A percentile compares a stretch with the other conserved stretches of the same genome.
phyloP scores from a whole-genome alignment of 2,888 invertebrate genomes.

The Euspilapteryx auroguttella region DNA sequence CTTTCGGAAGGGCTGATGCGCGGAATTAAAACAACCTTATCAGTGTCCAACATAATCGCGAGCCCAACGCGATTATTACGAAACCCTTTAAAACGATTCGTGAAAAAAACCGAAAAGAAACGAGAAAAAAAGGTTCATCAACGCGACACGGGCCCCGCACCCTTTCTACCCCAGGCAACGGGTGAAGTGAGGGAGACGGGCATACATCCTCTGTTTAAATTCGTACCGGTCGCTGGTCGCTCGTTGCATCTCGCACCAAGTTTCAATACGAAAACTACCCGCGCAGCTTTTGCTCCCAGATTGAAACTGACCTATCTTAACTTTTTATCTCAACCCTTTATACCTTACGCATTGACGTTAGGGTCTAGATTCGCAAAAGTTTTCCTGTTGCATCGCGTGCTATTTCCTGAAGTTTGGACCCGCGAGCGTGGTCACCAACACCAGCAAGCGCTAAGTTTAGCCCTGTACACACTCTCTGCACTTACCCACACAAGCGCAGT shows the following conservation, averaged over 20 bases:
- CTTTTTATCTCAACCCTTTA: no score
- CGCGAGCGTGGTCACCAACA: conserved; percentile 42
- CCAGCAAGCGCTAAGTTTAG: conserved; percentile 43
- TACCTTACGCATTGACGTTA: no score
- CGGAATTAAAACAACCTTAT: conserved; percentile 19
- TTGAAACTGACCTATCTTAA: no score
- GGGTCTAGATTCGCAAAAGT: no score
- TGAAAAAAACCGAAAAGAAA: conserved; percentile 53
- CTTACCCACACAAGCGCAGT: conserved; percentile 27
- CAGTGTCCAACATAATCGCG: conserved; percentile 43
- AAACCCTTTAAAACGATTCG: conserved; percentile 61
- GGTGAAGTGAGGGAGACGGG: conserved; percentile 32
- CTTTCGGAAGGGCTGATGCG: no score
- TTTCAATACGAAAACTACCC: conserved; percentile 57
- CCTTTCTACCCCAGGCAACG: conserved; percentile 26
- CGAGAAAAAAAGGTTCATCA: conserved; percentile 57
- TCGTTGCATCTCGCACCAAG: conserved; percentile 50
- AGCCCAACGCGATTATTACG: conserved; percentile 55
- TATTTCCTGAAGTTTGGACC: conserved; percentile 33
- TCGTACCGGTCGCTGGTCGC: conserved; percentile 29
- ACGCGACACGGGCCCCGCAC: conserved; percentile 51
- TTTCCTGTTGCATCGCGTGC: conserved; percentile 11
- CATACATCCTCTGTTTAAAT: conserved; percentile 15
- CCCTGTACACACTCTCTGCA: conserved; percentile 33
- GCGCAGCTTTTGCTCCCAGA: conserved; percentile 33